Percentiles rank a stretch among this genome's conserved stretches.
Conservation (phyloP, 2,113 vertebrate genomes). For the Zosterops japonicus region DNA sequence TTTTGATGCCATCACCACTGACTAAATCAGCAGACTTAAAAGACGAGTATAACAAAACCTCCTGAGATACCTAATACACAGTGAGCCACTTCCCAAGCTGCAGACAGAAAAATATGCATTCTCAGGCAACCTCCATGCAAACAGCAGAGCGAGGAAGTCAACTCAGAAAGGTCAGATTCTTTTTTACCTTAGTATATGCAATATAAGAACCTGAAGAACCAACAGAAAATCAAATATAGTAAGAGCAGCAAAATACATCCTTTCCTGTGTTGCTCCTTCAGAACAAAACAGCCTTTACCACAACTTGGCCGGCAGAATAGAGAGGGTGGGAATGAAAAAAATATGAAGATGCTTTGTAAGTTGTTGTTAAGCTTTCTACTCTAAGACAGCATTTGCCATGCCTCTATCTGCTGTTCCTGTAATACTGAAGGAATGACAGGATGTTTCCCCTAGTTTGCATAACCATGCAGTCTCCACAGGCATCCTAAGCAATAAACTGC, state of each 20-base stretch:
- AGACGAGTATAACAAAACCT: background rate
- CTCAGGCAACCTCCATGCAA: background rate
- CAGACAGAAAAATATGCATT: background rate
- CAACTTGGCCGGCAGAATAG: background rate
- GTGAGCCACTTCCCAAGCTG: background rate
- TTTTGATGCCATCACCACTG: background rate
- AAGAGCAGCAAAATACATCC: background rate
- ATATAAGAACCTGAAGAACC: background rate
- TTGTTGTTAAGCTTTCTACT: background rate
- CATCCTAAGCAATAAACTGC: conserved; percentile 25
- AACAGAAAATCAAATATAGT: background rate
- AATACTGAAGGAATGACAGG: background rate
- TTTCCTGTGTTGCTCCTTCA: background rate
- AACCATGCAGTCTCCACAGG: conserved; percentile 15
- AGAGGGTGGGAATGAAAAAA: background rate
- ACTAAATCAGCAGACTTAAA: background rate
- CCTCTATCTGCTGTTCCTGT: background rate
- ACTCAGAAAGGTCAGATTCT: background rate
- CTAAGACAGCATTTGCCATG: background rate
- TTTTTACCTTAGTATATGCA: background rate
- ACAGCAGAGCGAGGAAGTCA: background rate
- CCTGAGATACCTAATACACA: background rate
- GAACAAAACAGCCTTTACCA: background rate
- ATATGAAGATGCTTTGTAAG: background rate
- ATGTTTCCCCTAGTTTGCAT: conserved; percentile 36